Base-by-base conservation (phyloP, 2,888 invertebrate genomes). In the Congeria kusceri region DNA sequence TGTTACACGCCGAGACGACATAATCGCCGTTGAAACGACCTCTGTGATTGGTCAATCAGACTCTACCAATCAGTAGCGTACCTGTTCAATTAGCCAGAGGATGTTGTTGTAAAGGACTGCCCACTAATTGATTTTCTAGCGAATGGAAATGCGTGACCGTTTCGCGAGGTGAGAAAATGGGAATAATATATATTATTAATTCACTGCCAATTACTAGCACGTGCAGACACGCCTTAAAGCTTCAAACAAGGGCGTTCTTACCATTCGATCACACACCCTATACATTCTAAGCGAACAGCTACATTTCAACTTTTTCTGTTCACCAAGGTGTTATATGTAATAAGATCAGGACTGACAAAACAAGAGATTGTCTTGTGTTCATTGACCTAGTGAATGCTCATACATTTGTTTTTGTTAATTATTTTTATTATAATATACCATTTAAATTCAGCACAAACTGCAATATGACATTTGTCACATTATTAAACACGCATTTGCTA, bases 1-100 rank as follows among this genome's bases (percentile, higher is more conserved):
- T 82, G 87, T 86, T 86, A 88, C 89, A 88, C 89, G 88, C 89
- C 87, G 90, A 88, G 87, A 87, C 84, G 89, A 90, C 90, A 91
- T 90, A 88, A 91, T 89, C 87, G 89, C 28, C 63, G 56, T 75
- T 79, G 79, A 67, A 73, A 79, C 63, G 29, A 7, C 25, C 27
- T 3, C 57, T 67, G 20, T 73, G 77, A 83, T 83, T 83, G 79
- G 83, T 49, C 44, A n/a, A 71, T 23, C 47, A 0, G 39, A 20
- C 20, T 44, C 25, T 29, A 9, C 77, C 77, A 77, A 77, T 71
- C 46, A 67, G 18, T 44, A 23, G n/a, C 46, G 61, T 61, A 66
- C 66, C 66, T 66, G 29, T 44, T 25, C 58, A 29, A 61, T 67
- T 73, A 61, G 66, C 61, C 56, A 64, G 53, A 39, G 20, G 11